These are phyloP conservation scores for Hydra vulgaris DNA, from an alignment of 30 jellyfish, hydroid and myxozoan species.

Conservation along the genomic window DNA sequence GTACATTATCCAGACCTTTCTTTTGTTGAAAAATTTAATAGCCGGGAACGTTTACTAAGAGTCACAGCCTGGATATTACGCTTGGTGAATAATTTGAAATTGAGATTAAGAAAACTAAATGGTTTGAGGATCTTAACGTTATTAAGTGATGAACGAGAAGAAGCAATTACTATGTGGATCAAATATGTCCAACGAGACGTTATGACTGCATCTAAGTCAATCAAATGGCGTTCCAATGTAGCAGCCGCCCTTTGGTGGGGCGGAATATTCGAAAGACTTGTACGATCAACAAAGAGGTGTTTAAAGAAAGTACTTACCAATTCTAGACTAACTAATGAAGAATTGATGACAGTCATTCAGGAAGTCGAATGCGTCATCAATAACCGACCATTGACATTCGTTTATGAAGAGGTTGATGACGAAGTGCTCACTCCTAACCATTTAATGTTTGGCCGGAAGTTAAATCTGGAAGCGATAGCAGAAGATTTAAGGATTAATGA, in stretches of 20 bases:
- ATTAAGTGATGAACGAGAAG: too few relatives aligned
- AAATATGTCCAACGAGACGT: too few relatives aligned
- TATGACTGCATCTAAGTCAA: neutral
- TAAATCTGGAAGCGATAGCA: conserved; percentile 1
- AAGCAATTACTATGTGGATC: too few relatives aligned
- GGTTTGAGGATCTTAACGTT: too few relatives aligned
- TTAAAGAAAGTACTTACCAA: neutral
- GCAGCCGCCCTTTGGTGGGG: conserved; percentile 46
- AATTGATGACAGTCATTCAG: neutral
- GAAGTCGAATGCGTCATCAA: conserved; percentile 7
- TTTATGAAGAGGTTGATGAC: neutral
- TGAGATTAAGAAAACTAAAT: too few relatives aligned
- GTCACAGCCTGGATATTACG: too few relatives aligned
- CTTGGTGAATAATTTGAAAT: too few relatives aligned
- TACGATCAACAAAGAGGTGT: conserved; percentile 26
- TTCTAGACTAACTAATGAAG: neutral
- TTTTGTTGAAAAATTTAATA: too few relatives aligned
- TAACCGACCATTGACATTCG: conserved; percentile 13
- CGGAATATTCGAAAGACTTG: conserved; percentile 12
- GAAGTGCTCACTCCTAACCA: conserved; percentile 11
- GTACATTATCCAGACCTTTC: too few relatives aligned
- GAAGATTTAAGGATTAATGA: neutral
- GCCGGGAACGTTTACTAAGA: too few relatives aligned
- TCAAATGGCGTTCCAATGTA: conserved; percentile 7
- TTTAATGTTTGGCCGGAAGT: neutral